These are phyloP conservation scores for Apostichopus leukothele DNA, from an alignment of 53 echinoderm and acorn worm species.

Conservation along the genomic window DNA sequence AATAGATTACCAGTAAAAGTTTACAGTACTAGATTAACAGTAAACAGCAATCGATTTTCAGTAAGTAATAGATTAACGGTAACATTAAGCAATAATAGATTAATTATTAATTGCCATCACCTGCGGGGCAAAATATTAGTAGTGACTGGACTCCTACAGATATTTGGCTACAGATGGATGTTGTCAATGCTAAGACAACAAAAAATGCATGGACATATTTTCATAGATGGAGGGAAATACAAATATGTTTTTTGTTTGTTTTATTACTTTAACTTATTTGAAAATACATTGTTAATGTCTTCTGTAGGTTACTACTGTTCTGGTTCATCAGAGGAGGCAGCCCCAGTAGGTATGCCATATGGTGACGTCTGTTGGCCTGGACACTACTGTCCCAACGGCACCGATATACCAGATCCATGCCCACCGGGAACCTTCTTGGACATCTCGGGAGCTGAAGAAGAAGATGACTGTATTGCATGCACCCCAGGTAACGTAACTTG, in stretches of 20 bases:
- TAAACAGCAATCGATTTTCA: too few species aligned
- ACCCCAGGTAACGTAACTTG: neutral
- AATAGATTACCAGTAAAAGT: too few species aligned
- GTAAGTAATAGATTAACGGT: too few species aligned
- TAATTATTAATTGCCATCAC: too few species aligned
- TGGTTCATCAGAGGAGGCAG: constrained; percentile 75
- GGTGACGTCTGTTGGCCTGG: constrained; percentile 92
- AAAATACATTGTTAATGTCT: neutral
- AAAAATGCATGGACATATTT: neutral
- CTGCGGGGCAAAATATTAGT: too few species aligned
- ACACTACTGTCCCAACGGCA: constrained; percentile 95
- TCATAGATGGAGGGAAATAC: neutral
- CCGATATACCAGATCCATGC: constrained; percentile 82
- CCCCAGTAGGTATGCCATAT: constrained; percentile 71
- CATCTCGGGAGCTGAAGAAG: constrained; percentile 59
- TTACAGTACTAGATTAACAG: too few species aligned
- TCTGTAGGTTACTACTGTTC: constrained; percentile 82
- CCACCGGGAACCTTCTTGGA: constrained; percentile 93
- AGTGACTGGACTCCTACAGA: too few species aligned
- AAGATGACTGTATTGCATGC: constrained; percentile 63
- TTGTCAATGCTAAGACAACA: too few species aligned
- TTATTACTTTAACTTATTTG: too few species aligned
- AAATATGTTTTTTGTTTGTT: too few species aligned
- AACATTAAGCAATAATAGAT: too few species aligned
- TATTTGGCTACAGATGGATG: too few species aligned